These are phyloP conservation scores for Pristionchus pacificus DNA, from an alignment of 1,140 invertebrate species.

Conservation along the genomic window DNA sequence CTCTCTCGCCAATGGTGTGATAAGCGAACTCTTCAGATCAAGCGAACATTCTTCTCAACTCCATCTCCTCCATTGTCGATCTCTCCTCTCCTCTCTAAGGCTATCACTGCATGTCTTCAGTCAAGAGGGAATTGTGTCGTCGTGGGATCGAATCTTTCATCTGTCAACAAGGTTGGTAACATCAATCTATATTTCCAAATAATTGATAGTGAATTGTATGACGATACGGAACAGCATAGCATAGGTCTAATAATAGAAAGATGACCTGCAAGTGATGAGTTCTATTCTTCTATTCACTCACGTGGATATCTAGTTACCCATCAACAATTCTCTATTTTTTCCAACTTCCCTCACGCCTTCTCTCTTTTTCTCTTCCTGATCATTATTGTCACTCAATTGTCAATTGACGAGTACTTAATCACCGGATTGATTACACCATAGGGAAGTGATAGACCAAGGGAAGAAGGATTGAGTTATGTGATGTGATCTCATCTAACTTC, in stretches of 20 bases:
- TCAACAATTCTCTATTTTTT: conserved; percentile 1
- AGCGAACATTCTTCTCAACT: background rate
- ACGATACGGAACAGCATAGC: no score
- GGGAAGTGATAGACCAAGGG: no score
- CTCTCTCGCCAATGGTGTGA: conserved; percentile 1
- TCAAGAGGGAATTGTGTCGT: conserved; percentile 33
- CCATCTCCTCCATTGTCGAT: background rate
- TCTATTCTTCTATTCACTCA: background rate
- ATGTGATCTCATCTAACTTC: no score
- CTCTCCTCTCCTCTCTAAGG: conserved; percentile 23
- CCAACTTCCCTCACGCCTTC: no score
- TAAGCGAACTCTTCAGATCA: background rate
- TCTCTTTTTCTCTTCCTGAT: no score
- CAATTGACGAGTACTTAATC: no score
- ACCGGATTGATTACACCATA: no score
- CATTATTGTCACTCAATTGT: no score
- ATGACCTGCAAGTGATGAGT: no score
- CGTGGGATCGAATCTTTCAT: conserved; percentile 26
- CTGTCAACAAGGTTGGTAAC: conserved; percentile 13
- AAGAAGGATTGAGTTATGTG: no score
- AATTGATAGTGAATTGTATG: no score
- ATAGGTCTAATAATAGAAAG: no score
- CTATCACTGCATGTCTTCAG: conserved; percentile 30
- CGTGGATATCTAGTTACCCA: background rate
- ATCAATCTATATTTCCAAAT: background rate